phyloP scores from a whole-genome alignment of 1,140 invertebrate species.

The Ceratina japonica region DNA sequence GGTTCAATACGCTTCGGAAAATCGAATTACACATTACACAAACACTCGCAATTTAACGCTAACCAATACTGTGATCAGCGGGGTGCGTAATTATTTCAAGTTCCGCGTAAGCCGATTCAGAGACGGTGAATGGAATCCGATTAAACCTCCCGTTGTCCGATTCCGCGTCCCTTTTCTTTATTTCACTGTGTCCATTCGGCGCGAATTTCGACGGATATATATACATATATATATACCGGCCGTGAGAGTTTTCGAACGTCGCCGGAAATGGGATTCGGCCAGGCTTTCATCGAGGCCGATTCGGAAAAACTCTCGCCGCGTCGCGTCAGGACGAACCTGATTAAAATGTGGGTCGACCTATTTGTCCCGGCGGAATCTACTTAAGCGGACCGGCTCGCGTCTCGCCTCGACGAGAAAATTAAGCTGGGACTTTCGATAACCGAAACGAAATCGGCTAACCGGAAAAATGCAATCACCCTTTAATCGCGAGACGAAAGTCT shows the following conservation, averaged over 20 bases:
- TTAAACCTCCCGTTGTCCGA: conserved; percentile 43
- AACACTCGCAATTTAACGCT: no score
- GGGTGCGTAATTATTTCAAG: conserved; percentile 26
- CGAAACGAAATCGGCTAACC: background rate
- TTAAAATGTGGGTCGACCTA: conserved; percentile 26
- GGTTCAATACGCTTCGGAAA: background rate
- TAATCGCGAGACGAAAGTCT: conserved; percentile 8
- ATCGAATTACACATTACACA: no score
- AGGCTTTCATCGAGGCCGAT: background rate
- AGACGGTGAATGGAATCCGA: conserved; percentile 45
- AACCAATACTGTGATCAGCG: background rate
- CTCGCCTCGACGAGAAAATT: no score
- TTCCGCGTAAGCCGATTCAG: conserved; percentile 48
- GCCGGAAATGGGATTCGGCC: conserved; percentile 15
- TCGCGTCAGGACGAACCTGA: background rate
- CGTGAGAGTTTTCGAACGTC: background rate
- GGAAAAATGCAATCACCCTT: conserved; percentile 21
- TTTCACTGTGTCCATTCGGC: background rate
- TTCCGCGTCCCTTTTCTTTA: conserved; percentile 33
- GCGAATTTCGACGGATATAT: background rate
- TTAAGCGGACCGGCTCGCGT: background rate
- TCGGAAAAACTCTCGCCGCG: background rate
- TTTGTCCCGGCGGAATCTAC: conserved; percentile 11
- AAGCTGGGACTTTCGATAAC: no score
- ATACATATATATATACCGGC: background rate